These are phyloP conservation scores for Cephalopholis sonnerati DNA, from an alignment of 2,113 vertebrate species.

Conservation along the genomic window DNA sequence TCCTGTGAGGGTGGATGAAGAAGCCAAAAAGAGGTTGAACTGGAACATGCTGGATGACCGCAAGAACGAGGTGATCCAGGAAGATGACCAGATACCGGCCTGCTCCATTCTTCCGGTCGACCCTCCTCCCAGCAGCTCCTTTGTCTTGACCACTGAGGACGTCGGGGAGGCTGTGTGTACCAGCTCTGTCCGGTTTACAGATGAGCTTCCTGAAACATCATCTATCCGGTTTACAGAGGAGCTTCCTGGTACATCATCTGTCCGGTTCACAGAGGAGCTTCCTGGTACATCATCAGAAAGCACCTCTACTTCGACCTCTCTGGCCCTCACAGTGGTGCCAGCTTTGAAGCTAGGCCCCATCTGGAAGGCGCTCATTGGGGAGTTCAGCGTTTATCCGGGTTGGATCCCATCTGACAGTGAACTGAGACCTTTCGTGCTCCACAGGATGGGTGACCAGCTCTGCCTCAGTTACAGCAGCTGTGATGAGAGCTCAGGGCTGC, in stretches of 20 bases:
- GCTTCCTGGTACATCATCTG: conserved; percentile 58
- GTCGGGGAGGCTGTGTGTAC: conserved; percentile 58
- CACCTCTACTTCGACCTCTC: conserved; percentile 64
- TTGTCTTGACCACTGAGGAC: conserved; percentile 55
- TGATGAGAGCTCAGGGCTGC: conserved; percentile 64
- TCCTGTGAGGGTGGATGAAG: conserved; percentile 91
- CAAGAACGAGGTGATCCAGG: conserved; percentile 75
- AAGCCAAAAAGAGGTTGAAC: conserved; percentile 88
- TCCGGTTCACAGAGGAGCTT: conserved; percentile 65
- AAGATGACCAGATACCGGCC: conserved; percentile 59
- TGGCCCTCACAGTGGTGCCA: conserved; percentile 83
- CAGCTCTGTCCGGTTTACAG: conserved; percentile 27
- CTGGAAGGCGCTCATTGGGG: conserved; percentile 92
- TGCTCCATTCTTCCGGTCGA: conserved; percentile 64
- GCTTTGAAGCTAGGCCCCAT: conserved; percentile 63
- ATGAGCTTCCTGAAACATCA: conserved; percentile 72
- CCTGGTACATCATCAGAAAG: conserved; percentile 70
- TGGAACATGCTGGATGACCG: conserved; percentile 97
- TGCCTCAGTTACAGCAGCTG: conserved; percentile 81
- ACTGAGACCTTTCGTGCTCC: conserved; percentile 85
- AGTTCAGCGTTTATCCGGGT: conserved; percentile 85
- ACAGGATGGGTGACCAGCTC: conserved; percentile 83
- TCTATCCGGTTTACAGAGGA: no score
- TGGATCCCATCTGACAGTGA: conserved; percentile 71
- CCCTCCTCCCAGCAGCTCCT: conserved; percentile 1